Percentiles rank a stretch among this genome's conserved stretches.
These are phyloP conservation scores for Thalassarche chlororhynchos DNA, from an alignment of 2,113 vertebrate genomes.

Conservation along the genomic window DNA sequence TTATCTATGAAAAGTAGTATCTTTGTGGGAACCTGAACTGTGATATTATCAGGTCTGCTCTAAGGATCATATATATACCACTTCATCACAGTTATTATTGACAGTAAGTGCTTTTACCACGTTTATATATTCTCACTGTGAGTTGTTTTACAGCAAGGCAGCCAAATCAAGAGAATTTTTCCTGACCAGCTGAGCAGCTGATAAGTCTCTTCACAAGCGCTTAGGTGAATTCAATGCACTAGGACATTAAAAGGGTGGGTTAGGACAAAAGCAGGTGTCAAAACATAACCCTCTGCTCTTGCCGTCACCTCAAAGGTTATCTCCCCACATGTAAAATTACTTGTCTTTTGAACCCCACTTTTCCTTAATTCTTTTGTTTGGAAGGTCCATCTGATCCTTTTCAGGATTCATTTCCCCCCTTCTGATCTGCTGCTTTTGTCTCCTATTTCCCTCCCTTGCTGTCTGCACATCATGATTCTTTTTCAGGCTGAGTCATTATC, in stretches of 20 bases:
- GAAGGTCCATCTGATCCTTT: not conserved
- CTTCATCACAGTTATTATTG: conserved; percentile 30
- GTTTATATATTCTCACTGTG: conserved; percentile 17
- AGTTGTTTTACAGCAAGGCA: conserved; percentile 25
- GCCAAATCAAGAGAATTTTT: conserved; percentile 16
- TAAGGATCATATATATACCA: not conserved
- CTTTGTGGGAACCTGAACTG: not conserved
- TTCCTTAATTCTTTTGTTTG: not conserved
- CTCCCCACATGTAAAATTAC: not conserved
- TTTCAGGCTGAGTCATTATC: not conserved
- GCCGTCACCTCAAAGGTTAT: not conserved
- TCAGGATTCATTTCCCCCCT: not conserved
- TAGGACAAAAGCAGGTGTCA: not conserved
- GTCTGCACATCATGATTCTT: not conserved
- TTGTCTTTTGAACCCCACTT: not conserved
- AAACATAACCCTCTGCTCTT: not conserved
- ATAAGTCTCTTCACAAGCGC: not conserved
- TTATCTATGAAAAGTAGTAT: not conserved
- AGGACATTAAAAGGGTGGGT: not conserved
- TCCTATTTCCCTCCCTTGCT: not conserved
- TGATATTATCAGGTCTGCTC: not conserved
- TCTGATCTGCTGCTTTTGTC: not conserved
- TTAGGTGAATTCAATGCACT: not conserved
- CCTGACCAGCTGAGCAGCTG: not conserved
- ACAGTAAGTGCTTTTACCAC: conserved; percentile 22